A percentile compares a stretch with the other conserved stretches of the same genome.
Evolutionary conservation across 2,113 vertebrate species (phyloP).

Genomic region (Xyliphius kryptos): DNA sequence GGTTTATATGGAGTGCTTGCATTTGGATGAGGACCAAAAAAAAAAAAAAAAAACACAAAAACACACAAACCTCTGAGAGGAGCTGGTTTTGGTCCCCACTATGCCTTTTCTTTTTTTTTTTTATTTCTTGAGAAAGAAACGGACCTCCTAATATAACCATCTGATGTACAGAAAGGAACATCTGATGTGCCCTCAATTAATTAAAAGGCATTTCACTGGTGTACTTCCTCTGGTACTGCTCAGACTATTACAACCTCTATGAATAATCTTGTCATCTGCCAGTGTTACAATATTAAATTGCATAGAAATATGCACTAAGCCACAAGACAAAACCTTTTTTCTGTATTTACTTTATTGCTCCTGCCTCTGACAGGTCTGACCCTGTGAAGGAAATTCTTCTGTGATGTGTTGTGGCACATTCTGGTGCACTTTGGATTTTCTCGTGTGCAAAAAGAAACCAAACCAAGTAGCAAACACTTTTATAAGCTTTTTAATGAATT

Average conservation of each 20-base stretch:
- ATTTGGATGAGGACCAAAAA: not conserved
- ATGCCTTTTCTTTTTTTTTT: not conserved
- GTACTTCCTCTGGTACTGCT: not conserved
- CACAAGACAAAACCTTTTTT: not conserved
- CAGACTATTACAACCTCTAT: not conserved
- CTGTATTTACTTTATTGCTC: not conserved
- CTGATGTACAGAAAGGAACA: not conserved
- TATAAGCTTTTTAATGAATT: too few relatives aligned
- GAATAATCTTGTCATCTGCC: not conserved
- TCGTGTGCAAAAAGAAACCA: too few relatives aligned
- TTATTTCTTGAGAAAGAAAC: too few relatives aligned
- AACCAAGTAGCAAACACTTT: too few relatives aligned
- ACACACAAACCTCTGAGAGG: not conserved
- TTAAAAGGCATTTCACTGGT: not conserved
- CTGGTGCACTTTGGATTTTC: too few relatives aligned
- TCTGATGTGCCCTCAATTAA: not conserved
- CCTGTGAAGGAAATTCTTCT: too few relatives aligned
- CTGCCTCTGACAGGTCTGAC: not conserved
- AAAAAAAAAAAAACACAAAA: not conserved
- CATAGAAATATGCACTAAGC: not conserved
- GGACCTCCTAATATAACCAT: too few relatives aligned
- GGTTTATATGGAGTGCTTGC: not conserved
- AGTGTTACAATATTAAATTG: not conserved
- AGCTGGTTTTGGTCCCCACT: not conserved
- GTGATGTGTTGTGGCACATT: too few relatives aligned